These are phyloP conservation scores for Gambusia holbrooki DNA, from an alignment of 2,113 vertebrate genomes.

Conservation along the genomic window DNA sequence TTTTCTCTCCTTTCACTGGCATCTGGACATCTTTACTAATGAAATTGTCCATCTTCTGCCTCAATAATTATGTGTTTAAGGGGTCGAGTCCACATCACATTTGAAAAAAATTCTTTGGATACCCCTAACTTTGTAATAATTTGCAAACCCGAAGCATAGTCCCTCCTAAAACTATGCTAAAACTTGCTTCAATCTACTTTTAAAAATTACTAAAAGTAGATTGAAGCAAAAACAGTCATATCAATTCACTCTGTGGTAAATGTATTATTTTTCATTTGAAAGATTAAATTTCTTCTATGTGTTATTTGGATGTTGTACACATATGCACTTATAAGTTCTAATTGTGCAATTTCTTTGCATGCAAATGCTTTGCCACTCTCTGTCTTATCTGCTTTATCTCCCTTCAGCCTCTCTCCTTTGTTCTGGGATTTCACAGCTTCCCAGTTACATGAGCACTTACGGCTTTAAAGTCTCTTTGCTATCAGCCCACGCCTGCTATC, in stretches of 20 bases:
- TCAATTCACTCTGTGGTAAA: too few species aligned
- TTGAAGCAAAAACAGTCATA: neutral
- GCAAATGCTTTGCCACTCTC: constrained; percentile 9
- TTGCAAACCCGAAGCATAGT: neutral
- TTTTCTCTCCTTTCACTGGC: too few species aligned
- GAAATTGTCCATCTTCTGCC: too few species aligned
- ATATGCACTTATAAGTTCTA: constrained; percentile 7
- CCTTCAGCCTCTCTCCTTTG: constrained; percentile 36
- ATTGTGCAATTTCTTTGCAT: constrained; percentile 45
- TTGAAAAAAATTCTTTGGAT: too few species aligned
- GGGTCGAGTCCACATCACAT: too few species aligned
- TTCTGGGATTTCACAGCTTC: constrained; percentile 40
- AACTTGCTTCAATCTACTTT: too few species aligned
- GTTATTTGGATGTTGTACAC: constrained; percentile 1
- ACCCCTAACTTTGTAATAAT: neutral
- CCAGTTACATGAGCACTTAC: constrained; percentile 30
- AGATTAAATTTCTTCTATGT: neutral
- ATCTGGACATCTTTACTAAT: too few species aligned
- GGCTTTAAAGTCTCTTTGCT: constrained; percentile 16
- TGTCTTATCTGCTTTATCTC: constrained; percentile 39
- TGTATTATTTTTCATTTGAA: neutral
- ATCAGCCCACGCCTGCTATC: constrained; percentile 44
- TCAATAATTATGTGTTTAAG: too few species aligned
- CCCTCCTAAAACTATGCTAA: neutral
- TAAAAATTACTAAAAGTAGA: neutral